Percentiles rank a stretch among this genome's conserved stretches.
Conservation (phyloP, 2,888 invertebrate species). For the Frankliniella intonsa region DNA sequence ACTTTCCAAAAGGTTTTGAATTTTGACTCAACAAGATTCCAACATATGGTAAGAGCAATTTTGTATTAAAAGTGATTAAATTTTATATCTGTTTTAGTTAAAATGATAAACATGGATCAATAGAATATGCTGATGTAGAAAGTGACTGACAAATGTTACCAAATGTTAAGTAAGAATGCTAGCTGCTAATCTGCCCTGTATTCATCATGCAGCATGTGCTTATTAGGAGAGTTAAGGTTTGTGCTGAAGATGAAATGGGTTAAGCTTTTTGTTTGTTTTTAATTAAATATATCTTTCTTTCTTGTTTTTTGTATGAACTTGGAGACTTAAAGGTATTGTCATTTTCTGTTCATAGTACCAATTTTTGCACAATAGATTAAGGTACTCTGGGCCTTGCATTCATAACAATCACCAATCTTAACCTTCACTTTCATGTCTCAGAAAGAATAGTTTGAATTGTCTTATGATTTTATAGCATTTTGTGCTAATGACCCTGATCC, state of each 20-base stretch:
- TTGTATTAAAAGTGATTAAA: background rate
- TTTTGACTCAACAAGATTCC: background rate
- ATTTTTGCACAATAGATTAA: too few relatives aligned
- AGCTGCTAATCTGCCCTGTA: conserved; percentile 2
- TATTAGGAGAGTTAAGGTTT: background rate
- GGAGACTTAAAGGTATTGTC: too few relatives aligned
- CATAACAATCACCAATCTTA: too few relatives aligned
- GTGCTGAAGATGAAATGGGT: background rate
- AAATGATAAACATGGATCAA: background rate
- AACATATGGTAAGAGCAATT: background rate
- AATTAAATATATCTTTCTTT: background rate
- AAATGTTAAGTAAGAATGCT: conserved; percentile 8
- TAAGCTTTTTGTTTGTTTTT: background rate
- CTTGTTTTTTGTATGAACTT: background rate
- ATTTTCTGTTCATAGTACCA: too few relatives aligned
- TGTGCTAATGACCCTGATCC: too few relatives aligned
- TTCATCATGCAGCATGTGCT: background rate
- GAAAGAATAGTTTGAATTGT: too few relatives aligned
- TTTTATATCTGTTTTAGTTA: background rate
- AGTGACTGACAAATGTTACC: conserved; percentile 26
- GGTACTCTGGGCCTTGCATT: too few relatives aligned
- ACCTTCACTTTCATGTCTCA: too few relatives aligned
- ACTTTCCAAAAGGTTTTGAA: too few relatives aligned
- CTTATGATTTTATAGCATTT: too few relatives aligned
- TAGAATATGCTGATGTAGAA: conserved; percentile 17